Evolutionary conservation across 2,797 vertebrate species (phyloP), one percentile per base, ranked within the genome.

Genomic region (Gephyroberyx darwinii): DNA sequence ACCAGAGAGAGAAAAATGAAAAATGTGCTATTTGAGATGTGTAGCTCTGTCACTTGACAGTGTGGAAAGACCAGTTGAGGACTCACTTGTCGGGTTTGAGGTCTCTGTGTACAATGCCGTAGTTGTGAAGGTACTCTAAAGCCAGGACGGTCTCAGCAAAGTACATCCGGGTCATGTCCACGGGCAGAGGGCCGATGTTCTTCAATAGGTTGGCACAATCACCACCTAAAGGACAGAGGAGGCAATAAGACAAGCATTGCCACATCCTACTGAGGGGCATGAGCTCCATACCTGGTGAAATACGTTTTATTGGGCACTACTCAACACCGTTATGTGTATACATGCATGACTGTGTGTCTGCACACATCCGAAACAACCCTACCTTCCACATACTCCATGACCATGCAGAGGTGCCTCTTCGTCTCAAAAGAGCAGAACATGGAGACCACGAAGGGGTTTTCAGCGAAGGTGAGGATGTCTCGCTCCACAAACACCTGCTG

Each of bases 341-440:
- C n/a, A n/a, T n/a, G n/a, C n/a, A n/a, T n/a, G n/a, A 12, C 5
- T 55, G 0, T 35, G 50, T 26, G 26, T 31, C 1, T 22, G 4
- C 12, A 60, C 9, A 8, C 19, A 16, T 26, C n/a, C n/a, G 51
- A 52, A 39, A 1, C 20, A 51, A 43, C 4, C 48, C 6, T 92
- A 98, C 96, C 96, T 96, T 98, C 96, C 54, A 98, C 96, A 2
- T 98, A 98, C 81, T 98, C 96, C 96, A 98, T 97, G 77, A 98
- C 96, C 95, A 98, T 96, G 90, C 96, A 98, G 56, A 98, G 92
- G 81, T 98, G 96, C 48, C 96, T 91, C 64, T 94, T 93, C 4
- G 96, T 97, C 91, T 98, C 96, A 54, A 98, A 98, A 64, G 96
- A 98, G 83, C 96, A 98, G 91, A 97, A 98, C 96, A 98, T 97